Evolutionary conservation across 2,797 vertebrate genomes (phyloP).

Genomic region (Tokudaia muenninki): DNA sequence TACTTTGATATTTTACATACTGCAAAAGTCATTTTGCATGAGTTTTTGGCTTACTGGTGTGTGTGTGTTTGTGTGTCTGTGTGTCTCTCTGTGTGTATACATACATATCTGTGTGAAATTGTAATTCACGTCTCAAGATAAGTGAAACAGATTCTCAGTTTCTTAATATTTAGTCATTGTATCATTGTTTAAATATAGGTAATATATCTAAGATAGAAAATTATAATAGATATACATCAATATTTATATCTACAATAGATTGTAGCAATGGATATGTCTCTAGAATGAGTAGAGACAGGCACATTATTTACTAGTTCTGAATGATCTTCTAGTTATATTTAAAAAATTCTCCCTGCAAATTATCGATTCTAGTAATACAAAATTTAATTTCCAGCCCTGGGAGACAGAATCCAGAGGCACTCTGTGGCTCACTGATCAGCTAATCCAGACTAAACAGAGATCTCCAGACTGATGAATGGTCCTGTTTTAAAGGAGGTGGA

Average conservation of each 20-base stretch:
- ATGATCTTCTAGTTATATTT: background rate
- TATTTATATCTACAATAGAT: background rate
- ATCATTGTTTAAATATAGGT: background rate
- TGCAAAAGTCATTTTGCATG: background rate
- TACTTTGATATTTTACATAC: background rate
- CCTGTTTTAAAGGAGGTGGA: background rate
- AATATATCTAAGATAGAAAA: background rate
- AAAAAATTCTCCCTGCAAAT: background rate
- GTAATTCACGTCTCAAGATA: background rate
- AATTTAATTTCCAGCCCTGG: background rate
- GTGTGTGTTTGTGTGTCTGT: background rate
- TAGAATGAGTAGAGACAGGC: background rate
- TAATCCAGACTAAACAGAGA: background rate
- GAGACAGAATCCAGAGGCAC: background rate
- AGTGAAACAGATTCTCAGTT: background rate
- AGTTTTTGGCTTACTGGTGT: background rate
- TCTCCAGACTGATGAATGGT: background rate
- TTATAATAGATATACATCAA: background rate
- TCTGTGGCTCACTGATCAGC: background rate
- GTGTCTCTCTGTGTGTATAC: background rate
- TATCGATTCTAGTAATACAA: background rate
- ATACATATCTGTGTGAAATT: background rate
- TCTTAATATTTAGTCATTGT: conserved; percentile 5
- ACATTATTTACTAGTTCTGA: conserved; percentile 32
- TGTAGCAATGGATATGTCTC: background rate